Evolutionary conservation across 1,140 invertebrate genomes (phyloP).

Genomic region (Patella vulgata): DNA sequence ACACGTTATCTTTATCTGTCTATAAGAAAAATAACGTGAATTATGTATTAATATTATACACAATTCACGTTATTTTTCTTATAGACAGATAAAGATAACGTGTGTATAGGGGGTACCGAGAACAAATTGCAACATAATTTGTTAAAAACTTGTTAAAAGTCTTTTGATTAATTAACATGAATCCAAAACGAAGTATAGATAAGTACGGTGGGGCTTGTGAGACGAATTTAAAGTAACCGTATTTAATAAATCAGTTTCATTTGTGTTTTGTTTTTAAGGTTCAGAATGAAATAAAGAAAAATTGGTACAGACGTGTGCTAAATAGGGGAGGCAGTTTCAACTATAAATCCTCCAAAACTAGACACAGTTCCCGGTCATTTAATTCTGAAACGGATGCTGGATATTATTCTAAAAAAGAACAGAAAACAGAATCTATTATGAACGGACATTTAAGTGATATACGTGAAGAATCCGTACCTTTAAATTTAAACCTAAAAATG

Average conservation of each 20-base stretch:
- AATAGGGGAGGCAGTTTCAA: conserved; percentile 8
- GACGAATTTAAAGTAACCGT: background rate
- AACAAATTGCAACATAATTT: background rate
- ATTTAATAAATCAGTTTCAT: background rate
- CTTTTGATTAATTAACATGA: background rate
- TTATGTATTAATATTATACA: too few relatives aligned
- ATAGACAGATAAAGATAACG: too few relatives aligned
- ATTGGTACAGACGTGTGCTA: conserved; percentile 26
- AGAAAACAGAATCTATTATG: too few relatives aligned
- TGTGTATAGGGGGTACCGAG: background rate
- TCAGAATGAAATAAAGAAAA: conserved; percentile 37
- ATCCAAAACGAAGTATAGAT: background rate
- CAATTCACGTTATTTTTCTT: too few relatives aligned
- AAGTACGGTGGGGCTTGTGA: background rate
- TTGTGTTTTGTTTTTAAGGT: conserved; percentile 21
- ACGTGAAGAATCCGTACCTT: too few relatives aligned
- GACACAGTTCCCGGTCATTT: too few relatives aligned
- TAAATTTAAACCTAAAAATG: too few relatives aligned
- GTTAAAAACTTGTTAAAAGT: background rate
- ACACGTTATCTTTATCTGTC: too few relatives aligned
- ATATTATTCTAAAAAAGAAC: too few relatives aligned
- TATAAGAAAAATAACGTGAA: too few relatives aligned
- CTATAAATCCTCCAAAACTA: background rate
- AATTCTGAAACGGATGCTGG: too few relatives aligned
- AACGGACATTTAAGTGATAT: too few relatives aligned